Conservation (phyloP, 2,888 invertebrate genomes). For the Polyploca ridens region DNA sequence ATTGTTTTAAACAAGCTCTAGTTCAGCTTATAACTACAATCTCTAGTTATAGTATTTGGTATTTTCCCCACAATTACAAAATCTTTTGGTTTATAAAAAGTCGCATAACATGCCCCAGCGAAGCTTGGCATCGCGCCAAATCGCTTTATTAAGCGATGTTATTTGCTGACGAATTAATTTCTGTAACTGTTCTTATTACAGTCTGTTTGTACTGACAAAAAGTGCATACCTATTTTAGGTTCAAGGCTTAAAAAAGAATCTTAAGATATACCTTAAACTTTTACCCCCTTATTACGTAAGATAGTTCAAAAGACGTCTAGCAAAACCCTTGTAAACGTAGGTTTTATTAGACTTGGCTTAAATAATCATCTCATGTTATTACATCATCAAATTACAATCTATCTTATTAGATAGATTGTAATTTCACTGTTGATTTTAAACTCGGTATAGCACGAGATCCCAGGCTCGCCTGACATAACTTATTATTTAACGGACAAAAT, state of each 20-base stretch:
- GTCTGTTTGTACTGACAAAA: conserved; percentile 15
- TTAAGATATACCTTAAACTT: no score
- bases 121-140: conserved; percentile 38
- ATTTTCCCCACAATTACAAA: background rate
- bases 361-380: no score
- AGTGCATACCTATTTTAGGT: background rate
- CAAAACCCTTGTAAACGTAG: no score
- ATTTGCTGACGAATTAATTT: conserved; percentile 44
- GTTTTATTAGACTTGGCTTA: no score
- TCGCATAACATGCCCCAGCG: background rate
- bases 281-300: no score
- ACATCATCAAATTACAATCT: no score
- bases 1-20: background rate
- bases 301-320: no score
- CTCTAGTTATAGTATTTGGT: background rate
- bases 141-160: conserved; percentile 43
- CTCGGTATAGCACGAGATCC: no score
- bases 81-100: conserved; percentile 3
- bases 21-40: background rate
- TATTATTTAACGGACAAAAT: no score
- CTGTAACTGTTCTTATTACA: conserved; percentile 26
- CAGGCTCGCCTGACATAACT: no score
- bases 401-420: no score
- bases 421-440: no score
- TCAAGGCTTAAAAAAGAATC: background rate